Base-by-base conservation (phyloP, 2,888 invertebrate genomes). In the Thecocarcelia acutangulata region DNA sequence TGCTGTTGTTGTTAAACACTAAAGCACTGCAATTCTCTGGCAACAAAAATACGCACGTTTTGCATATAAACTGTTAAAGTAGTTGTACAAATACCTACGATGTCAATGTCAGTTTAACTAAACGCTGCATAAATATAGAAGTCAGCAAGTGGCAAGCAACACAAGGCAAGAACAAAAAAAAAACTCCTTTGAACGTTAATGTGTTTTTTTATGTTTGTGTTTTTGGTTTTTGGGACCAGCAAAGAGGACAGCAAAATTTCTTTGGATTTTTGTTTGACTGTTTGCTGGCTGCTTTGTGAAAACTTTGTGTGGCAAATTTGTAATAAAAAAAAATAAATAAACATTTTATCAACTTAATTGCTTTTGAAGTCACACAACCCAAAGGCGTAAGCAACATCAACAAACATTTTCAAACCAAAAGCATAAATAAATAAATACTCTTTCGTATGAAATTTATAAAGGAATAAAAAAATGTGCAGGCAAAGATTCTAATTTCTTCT, bases 281-380 rank as follows among this genome's bases (percentile, higher is more conserved):
- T 63, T 9, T 19, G n/a, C 59, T 40, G 48, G 6, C 12, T n/a
- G 61, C n/a, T 11, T 24, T 42, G 40, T 58, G 50, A 33, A 59
- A 48, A 52, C 54, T 52, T 52, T 79, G 72, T 79, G 78, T 73
- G 78, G 66, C 72, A 66, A 79, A 79, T 79, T 79, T 73, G 72
- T 73, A 68, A 73, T 66, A 68, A 66, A 33, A 81, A n/a, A n/a
- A n/a, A n/a, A n/a, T n/a, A n/a, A 83, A 80, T 72, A 80, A 80
- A 83, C 84, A 79, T 83, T 84, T 83, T 80, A 84, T 83, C 83
- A 80, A 83, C 77, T 83, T 84, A 84, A 84, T 84, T 83, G 84
- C 83, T 83, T 83, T 73, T 72, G 84, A 83, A 80, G 79, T 79
- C 68, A 46, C 73, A 72, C 59, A 76, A 76, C 63, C 80, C 73